phyloP scores from a whole-genome alignment of 92 coral and sea anemone genomes.

The Pocillopora meandrina region DNA sequence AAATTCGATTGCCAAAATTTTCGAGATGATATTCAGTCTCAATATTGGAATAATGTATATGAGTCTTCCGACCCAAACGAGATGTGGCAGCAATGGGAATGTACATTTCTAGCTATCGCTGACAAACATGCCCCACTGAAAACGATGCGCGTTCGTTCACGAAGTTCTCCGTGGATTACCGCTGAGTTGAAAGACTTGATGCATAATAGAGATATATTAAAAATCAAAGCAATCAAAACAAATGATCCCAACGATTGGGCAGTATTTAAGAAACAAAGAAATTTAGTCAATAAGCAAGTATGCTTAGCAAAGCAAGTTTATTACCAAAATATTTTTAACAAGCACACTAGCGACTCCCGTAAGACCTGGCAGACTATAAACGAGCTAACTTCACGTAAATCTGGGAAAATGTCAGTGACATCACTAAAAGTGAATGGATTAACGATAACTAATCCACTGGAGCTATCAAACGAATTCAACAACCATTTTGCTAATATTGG shows the following conservation, averaged over 20 bases:
- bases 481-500: too few relatives aligned
- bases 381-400: too few relatives aligned
- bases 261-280: slow-evolving; percentile 34
- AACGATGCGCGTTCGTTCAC: slow-evolving; percentile 33
- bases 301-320: background rate
- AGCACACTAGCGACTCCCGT: slow-evolving; percentile 20
- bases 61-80: background rate
- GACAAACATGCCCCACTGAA: slow-evolving; percentile 49
- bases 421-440: too few relatives aligned
- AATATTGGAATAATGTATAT: slow-evolving; percentile 28
- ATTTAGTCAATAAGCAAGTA: slow-evolving; percentile 31
- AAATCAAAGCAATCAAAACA: slow-evolving; percentile 43
- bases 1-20: slow-evolving; percentile 32
- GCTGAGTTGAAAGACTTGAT: background rate
- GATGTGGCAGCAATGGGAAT: too few relatives aligned
- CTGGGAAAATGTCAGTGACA: too few relatives aligned
- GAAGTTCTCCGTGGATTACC: slow-evolving; percentile 64
- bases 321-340: slow-evolving; percentile 32
- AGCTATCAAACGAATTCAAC: too few relatives aligned
- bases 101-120: background rate
- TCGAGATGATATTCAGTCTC: slow-evolving; percentile 23
- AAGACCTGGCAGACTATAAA: too few relatives aligned
- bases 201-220: background rate
- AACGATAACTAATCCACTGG: too few relatives aligned
- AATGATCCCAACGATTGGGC: slow-evolving; percentile 39